Evolutionary conservation across 1,140 invertebrate species (phyloP), one percentile per base, ranked within the genome.

Genomic region (Drosophila ercepeae): DNA sequence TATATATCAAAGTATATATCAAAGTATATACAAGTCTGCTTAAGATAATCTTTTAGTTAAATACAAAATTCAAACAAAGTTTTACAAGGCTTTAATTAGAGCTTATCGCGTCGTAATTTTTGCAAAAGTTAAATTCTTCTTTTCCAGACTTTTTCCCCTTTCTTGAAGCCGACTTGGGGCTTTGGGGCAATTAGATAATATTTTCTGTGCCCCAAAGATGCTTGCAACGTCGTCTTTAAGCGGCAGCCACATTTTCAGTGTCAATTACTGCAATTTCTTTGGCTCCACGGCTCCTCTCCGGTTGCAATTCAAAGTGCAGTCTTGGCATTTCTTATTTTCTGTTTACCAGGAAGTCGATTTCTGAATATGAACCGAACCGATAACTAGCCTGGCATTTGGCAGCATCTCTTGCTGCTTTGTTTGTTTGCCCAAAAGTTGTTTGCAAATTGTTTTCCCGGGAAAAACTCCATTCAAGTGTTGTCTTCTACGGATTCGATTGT

Each of bases 231-330:
- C 79, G 86, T 78, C 78, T 42, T 44, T 29, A 53, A 58, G 41
- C 53, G 57, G 53, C 61, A 72, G 58, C 65, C 63, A 49, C 42
- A 70, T 83, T 84, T 78, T 68, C 75, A 86, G 71, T 75, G 67
- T 86, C 79, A 83, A 83, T 83, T 84, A 84, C 54, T 27, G 59
- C 76, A 67, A 79, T 79, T 86, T 70, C 60, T 36, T 51, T 25
- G 11, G 16, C 51, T 32, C 44, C 16, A 5, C 13, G 19, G 19
- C 14, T 4, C 19, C 13, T n/a, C 54, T 50, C 29, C 46, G 36
- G 25, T 70, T 82, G 45, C 23, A 49, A 50, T 25, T 58, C 11
- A 2, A 75, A 27, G 39, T 63, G 69, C 23, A 57, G 39, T 16
- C 50, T 50, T 36, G 48, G 19, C 34, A 25, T 50, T 32, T 27